Conservation (phyloP, 2,797 vertebrate genomes). For the Platyrinchus mystaceus region DNA sequence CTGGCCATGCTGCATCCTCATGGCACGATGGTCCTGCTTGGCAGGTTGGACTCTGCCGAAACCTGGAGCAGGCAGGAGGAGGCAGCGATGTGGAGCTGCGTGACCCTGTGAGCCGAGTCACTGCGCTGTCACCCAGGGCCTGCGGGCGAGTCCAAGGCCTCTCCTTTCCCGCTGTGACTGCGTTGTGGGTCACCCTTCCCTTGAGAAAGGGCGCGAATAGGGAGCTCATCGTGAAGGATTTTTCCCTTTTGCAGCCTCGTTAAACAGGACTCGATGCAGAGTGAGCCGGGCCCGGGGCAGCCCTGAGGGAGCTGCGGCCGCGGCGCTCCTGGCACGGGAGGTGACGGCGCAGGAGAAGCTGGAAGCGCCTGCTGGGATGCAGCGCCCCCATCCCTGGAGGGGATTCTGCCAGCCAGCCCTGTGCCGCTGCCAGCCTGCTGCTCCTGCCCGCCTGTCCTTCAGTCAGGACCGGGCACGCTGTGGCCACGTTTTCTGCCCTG, state of each 20-base stretch:
- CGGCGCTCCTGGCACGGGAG: background rate
- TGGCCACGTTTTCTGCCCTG: background rate
- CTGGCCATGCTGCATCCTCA: rapidly evolving
- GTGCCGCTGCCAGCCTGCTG: background rate
- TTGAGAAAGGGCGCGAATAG: background rate
- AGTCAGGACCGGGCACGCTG: rapidly evolving
- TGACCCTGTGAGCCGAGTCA: background rate
- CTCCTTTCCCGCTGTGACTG: background rate
- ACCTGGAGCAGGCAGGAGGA: background rate
- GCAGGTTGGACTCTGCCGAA: background rate
- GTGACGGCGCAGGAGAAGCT: background rate
- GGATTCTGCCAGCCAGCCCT: background rate
- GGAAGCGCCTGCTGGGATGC: background rate
- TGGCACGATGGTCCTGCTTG: rapidly evolving
- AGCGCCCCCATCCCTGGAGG: background rate
- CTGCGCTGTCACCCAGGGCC: rapidly evolving
- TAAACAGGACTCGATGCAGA: background rate
- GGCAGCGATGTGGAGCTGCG: rapidly evolving
- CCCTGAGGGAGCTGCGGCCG: background rate
- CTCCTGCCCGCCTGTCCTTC: background rate
- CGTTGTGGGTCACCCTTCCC: background rate
- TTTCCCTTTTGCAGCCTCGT: background rate
- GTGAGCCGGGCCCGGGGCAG: background rate
- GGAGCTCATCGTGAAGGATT: rapidly evolving
- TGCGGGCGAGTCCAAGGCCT: background rate